Evolutionary conservation across 30 jellyfish, hydroid and myxozoan genomes (phyloP), one percentile per base, ranked within the genome.

Genomic region (Mastigias papua): DNA sequence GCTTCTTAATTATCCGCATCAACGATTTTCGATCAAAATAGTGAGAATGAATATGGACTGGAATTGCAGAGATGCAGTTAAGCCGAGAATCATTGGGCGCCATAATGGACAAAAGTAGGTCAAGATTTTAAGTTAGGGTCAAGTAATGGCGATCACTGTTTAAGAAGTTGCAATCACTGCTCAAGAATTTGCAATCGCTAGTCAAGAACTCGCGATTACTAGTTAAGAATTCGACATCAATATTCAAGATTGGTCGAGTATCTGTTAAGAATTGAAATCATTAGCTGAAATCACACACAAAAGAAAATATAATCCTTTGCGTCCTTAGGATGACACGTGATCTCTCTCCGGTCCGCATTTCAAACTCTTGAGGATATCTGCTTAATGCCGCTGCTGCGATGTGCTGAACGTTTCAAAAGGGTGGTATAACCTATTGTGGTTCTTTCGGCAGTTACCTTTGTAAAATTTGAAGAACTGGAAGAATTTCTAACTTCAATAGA

Each of bases 101-200:
- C 72, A 60, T 60, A 60, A 21, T 60, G 72, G 72, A 60, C 72
- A 60, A 60, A 60, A 60, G 72, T 60, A 60, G 72, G 0, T 60
- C 72, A 0, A 0, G 0, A 0, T 60, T 0, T 60, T 5, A 60
- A 60, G 7, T 60, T 60, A 3, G 72, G 72, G 72, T 60, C 72
- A 60, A 60, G 72, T 60, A 3, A 3, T 60, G 6, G 72, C 72
- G 0, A 60, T 60, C 72, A 60, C 72, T 27, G 72, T 10, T 60
- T 21, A 60, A 60, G 0, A 60, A 60, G 8, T 60, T 60, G 72
- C 72, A 0, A 60, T 0, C 0, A n/a, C n/a, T n/a, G 54, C 10
- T 37, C 54, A 37, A 37, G 54, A 37, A 3, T 37, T 37, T 37
- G 54, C 54, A 37, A 37, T 37, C 54, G 11, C 54, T 37, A 11